A percentile compares a stretch with the other conserved stretches of the same genome.
phyloP scores from a whole-genome alignment of 2,888 invertebrate species.

The Pinctada fucata region DNA sequence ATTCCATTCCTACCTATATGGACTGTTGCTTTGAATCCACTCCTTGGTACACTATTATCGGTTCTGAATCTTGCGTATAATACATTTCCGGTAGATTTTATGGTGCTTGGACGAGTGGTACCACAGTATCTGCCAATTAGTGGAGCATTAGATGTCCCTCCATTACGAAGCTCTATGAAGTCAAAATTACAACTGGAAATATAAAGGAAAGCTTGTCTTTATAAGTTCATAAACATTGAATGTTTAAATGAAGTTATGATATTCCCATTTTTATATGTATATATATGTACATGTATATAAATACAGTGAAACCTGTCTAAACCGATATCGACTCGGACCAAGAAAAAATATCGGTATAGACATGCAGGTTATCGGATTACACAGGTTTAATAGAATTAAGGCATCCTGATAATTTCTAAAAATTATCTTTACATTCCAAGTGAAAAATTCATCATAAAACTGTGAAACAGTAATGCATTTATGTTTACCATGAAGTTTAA shows the following conservation, averaged over 20 bases:
- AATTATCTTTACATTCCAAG: too few relatives aligned
- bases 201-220: background rate
- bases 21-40: slow-evolving; percentile 95
- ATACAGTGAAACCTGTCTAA: too few relatives aligned
- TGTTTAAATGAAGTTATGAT: background rate
- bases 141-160: slow-evolving; percentile 86
- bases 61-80: slow-evolving; percentile 95
- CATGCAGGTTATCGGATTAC: too few relatives aligned
- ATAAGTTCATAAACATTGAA: background rate
- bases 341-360: too few relatives aligned
- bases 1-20: slow-evolving; percentile 83
- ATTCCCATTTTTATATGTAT: too few relatives aligned
- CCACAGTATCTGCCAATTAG: slow-evolving; percentile 91
- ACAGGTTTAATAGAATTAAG: too few relatives aligned
- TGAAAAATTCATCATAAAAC: too few relatives aligned
- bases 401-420: too few relatives aligned
- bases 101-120: slow-evolving; percentile 91
- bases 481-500: too few relatives aligned
- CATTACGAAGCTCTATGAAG: slow-evolving; percentile 95
- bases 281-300: too few relatives aligned
- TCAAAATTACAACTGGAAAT: slow-evolving; percentile 94
- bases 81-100: slow-evolving; percentile 92
- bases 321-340: too few relatives aligned
- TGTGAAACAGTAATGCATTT: too few relatives aligned
- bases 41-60: slow-evolving; percentile 94